Base-by-base conservation (phyloP, 2,113 vertebrate genomes). In the Corythoichthys intestinalis region DNA sequence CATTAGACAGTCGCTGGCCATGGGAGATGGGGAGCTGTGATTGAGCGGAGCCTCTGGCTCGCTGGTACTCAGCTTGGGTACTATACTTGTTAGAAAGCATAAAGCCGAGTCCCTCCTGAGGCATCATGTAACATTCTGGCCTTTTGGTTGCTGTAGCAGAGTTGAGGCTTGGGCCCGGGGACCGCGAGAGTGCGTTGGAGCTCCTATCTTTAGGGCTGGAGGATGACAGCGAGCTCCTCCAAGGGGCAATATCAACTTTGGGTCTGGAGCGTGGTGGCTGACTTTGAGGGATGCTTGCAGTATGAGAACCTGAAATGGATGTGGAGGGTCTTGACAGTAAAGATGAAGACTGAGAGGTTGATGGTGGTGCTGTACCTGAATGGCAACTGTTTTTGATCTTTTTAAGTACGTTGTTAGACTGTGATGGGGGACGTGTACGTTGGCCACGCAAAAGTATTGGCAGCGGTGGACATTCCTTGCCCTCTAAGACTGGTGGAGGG, bases 391-490 rank as follows among this genome's bases (percentile, higher is more conserved):
- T 83, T 74, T 75, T 88, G 70, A 78, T 85, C 77, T 87, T 91
- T 71, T 88, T 92, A 80, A 64, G 85, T 77, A 60, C 70, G 39
- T 86, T 87, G 65, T 0, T 84, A 75, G 37, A 66, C 54, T 61
- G 8, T 1, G 17, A 59, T 0, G 94, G 95, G 66, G 93, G 92
- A 70, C 91, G 92, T 41, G 95, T 97, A 69, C 94, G 94, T 0
- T 91, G 87, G 61, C 90, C 87, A 64, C 92, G 93, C 13, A 88
- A 78, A 28, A 91, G 71, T 0, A 91, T 62, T 15, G 93, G 92
- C 76, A 96, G 88, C 0, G 95, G 94, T 60, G 94, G 94, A 77
- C 96, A 95, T 35, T 96, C 96, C 73, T 94, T 95, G 63, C 96
- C 96, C 0, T 94, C 93, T 0, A 97, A 91, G 12, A 90, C 91